A percentile compares a stretch with the other conserved stretches of the same genome.
phyloP scores from a whole-genome alignment of 2,797 vertebrate species.

The Channa striata region DNA sequence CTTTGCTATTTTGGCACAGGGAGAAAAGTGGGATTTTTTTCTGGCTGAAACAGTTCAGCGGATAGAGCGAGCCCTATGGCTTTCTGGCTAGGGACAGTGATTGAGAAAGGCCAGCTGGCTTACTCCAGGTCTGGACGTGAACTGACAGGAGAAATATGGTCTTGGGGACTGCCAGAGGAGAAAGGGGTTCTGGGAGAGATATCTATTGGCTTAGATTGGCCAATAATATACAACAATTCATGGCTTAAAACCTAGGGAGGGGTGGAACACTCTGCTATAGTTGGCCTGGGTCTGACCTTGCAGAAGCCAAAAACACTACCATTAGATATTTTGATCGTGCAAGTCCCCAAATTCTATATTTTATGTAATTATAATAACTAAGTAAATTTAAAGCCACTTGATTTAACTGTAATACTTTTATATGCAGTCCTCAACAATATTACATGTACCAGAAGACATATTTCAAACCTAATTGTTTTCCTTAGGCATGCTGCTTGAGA shows the following conservation, averaged over 20 bases:
- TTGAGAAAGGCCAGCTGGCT: slow-evolving; percentile 80
- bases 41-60: slow-evolving; percentile 58
- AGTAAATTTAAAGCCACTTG: slow-evolving; percentile 3
- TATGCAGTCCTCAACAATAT: background rate
- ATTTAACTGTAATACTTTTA: slow-evolving; percentile 1
- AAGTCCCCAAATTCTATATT: background rate
- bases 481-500: too few species aligned
- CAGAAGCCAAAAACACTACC: slow-evolving; percentile 19
- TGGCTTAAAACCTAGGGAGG: slow-evolving; percentile 37
- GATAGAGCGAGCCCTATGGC: slow-evolving; percentile 72
- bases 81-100: slow-evolving; percentile 68
- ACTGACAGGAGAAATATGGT: slow-evolving; percentile 80
- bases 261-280: slow-evolving; percentile 33
- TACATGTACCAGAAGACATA: slow-evolving; percentile 1
- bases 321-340: slow-evolving; percentile 20
- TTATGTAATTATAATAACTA: background rate
- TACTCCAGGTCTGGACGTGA: slow-evolving; percentile 69
- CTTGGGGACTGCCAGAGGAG: slow-evolving; percentile 74
- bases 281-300: slow-evolving; percentile 8
- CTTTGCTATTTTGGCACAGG: slow-evolving; percentile 63
- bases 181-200: slow-evolving; percentile 66
- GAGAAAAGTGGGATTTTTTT: slow-evolving; percentile 58
- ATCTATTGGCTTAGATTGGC: slow-evolving; percentile 57
- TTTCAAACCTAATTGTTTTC: slow-evolving; percentile 3
- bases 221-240: slow-evolving; percentile 54